Evolutionary conservation across 2,797 vertebrate genomes (phyloP), one percentile per base, ranked within the genome.

Genomic region (Muscicapa comitata): DNA sequence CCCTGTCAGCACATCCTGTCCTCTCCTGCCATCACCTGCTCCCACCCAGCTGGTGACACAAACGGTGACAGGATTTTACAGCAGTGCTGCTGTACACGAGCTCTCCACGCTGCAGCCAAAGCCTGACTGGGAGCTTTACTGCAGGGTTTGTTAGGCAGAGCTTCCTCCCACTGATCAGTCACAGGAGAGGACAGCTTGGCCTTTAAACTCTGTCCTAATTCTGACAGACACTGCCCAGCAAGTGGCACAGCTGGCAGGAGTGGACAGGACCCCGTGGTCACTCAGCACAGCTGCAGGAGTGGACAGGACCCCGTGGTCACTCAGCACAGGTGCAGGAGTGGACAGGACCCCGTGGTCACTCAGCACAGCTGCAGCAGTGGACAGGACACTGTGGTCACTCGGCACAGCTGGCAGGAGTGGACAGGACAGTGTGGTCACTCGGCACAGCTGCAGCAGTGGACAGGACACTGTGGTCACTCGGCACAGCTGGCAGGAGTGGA

Each of bases 241-340:
- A 5, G 67, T 1, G 72, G 1, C 29, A 9, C 1, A 2, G 13
- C 20, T 0, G 6, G 6, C 1, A 1, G 51, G 33, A 8, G 50
- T 33, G 2, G n/a, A 1, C 1, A 1, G 72, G 31, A 2, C 0
- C 0, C 3, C 4, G 67, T 47, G 47, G 47, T 48, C 47, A 48
- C 47, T 48, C 3, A 2, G 13, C 9, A 26, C 24, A 24, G 45
- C 12, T 4, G 43, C 43, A 45, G 42, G 5, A 45, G 43, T 45
- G 21, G 43, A 13, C 45, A 47, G 45, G 21, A 47, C 7, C 1
- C 11, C 7, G 42, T 42, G 47, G 13, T 47, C 45, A 47, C 45
- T 13, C 21, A 8, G 45, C 47, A 48, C 5, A 48, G 45, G 6
- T 7, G 43, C 11, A 23, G 43, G 3, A 45, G 13, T 47, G 45